Evolutionary conservation across 1,140 invertebrate genomes (phyloP).

Genomic region (Mya arenaria): DNA sequence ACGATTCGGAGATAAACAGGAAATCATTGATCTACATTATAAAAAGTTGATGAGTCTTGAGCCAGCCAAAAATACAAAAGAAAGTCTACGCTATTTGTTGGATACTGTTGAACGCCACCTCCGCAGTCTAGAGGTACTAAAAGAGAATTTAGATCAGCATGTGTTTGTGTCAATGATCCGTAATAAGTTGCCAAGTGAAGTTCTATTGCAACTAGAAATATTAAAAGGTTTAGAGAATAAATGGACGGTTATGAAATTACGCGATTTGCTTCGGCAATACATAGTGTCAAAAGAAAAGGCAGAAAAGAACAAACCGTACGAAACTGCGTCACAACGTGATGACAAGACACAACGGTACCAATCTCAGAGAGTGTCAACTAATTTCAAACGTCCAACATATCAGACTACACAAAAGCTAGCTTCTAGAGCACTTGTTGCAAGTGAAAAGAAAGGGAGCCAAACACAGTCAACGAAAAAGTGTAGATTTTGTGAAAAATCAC

Average conservation of each 20-base stretch:
- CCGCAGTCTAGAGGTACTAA: constrained; percentile 5
- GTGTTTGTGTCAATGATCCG: constrained; percentile 31
- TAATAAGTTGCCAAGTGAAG: constrained; percentile 7
- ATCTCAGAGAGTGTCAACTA: neutral
- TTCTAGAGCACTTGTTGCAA: neutral
- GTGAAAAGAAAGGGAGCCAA: neutral
- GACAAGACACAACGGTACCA: neutral
- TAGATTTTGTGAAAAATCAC: constrained; percentile 44
- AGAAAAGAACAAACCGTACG: neutral
- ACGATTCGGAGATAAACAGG: constrained; percentile 14
- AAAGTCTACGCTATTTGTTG: neutral
- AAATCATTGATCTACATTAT: neutral
- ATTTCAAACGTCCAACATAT: neutral
- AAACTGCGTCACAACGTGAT: neutral
- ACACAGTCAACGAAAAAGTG: constrained; percentile 4
- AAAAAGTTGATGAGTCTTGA: neutral
- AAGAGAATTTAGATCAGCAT: constrained; percentile 18
- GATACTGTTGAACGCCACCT: constrained; percentile 10
- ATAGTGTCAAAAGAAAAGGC: neutral
- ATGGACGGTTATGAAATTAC: neutral
- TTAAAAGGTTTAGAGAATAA: neutral
- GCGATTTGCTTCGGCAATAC: neutral
- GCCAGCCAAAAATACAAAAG: neutral
- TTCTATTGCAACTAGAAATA: constrained; percentile 13
- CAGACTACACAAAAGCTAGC: neutral